These are phyloP conservation scores for Sarotherodon lohbergeri DNA, from an alignment of 2,113 vertebrate species.

Conservation along the genomic window DNA sequence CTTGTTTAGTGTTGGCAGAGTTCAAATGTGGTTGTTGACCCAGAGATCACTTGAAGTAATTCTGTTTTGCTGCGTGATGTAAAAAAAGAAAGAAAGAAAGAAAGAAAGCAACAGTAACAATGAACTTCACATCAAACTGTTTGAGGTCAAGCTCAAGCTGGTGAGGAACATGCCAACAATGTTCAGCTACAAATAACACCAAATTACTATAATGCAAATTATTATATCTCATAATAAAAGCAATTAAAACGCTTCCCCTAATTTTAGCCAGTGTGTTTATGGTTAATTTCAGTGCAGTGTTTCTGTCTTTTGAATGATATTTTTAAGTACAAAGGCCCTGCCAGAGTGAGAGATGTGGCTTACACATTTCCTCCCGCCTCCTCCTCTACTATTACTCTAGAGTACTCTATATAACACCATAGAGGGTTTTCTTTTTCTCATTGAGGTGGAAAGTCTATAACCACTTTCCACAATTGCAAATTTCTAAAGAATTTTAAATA, in stretches of 20 bases:
- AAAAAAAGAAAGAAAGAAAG: not conserved
- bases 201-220: not conserved
- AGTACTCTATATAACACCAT: not conserved
- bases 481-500: not conserved
- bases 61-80: not conserved
- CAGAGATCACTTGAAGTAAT: not conserved
- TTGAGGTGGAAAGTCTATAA: not conserved
- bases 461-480: not conserved
- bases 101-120: not conserved
- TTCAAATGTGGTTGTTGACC: not conserved
- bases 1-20: not conserved
- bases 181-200: not conserved
- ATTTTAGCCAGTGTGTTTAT: not conserved
- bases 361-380: conserved; percentile 12
- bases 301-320: not conserved
- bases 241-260: not conserved
- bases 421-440: not conserved
- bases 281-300: not conserved
- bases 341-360: not conserved
- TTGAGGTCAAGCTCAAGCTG: not conserved
- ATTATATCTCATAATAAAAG: not conserved
- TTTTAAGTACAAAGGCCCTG: not conserved
- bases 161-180: not conserved
- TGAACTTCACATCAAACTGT: not conserved
- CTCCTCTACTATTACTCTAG: not conserved